Base-by-base conservation (phyloP, 2,113 vertebrate species). In the Nyctibius bracteatus region DNA sequence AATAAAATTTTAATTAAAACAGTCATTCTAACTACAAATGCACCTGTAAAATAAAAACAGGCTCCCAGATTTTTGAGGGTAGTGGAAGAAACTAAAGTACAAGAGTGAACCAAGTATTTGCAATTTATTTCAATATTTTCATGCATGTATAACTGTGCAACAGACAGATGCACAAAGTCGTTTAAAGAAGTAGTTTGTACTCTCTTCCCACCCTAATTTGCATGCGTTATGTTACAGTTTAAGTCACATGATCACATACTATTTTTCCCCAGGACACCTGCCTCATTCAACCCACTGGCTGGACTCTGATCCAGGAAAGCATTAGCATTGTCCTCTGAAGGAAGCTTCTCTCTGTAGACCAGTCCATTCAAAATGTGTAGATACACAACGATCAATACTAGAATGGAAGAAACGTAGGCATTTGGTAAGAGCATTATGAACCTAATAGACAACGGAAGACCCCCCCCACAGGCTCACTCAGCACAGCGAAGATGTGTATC, bases 361-460 rank as follows among this genome's bases (percentile, higher is more conserved):
- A 46, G 28, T 28, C 51, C 59, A 59, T 5, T 2, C 8, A 62
- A 58, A 87, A 80, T 0, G 9, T 0, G 0, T 8, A 47, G 19
- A 72, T 39, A 24, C 2, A 1, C 24, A 57, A 18, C 3, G 46
- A 79, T 85, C 66, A 17, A 33, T 61, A 91, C 5, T 0, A 8
- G 28, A 86, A 75, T 0, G 0, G 46, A 80, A 90, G 59, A 22
- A 22, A 12, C 0, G 31, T 18, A 71, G 24, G 41, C 8, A 4
- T 51, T 88, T 0, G 0, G 15, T 17, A 28, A 66, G 33, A 80
- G 49, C 49, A 49, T 47, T 39, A 43, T 2, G 68, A 85, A 47
- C 43, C 80, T 14, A 39, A 49, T 0, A 90, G 61, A 52, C 46
- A 88, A 54, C 0, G 4, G 16, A 75, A 80, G 41, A 47, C 4